Evolutionary conservation across 2,113 vertebrate species (phyloP).

Genomic region (Vanacampus margaritifer): DNA sequence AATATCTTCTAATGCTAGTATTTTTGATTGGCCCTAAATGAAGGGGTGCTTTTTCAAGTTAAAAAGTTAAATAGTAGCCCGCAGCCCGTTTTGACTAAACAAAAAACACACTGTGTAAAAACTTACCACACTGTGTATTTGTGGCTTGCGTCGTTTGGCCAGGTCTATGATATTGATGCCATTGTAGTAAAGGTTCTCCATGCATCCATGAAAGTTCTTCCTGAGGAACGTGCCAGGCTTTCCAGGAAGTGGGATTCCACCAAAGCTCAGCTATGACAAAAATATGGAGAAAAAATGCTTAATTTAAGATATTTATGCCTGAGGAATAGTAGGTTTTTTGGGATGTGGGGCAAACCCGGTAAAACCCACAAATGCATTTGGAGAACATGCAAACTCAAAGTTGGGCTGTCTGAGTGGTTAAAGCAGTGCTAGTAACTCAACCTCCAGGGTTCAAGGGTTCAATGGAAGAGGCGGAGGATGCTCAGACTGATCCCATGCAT

Average conservation of each 20-base stretch:
- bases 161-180: slow-evolving; percentile 95
- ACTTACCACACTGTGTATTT: slow-evolving; percentile 97
- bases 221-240: slow-evolving; percentile 97
- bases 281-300: neutral
- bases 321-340: too few species aligned
- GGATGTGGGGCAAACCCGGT: too few species aligned
- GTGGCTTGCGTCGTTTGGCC: slow-evolving; percentile 92
- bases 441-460: neutral
- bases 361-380: neutral
- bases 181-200: slow-evolving; percentile 98
- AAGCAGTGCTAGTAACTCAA: neutral
- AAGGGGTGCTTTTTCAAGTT: neutral
- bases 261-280: slow-evolving; percentile 87
- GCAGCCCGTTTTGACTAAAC: neutral
- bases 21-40: neutral
- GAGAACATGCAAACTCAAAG: neutral
- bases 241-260: slow-evolving; percentile 93
- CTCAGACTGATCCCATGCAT: neutral
- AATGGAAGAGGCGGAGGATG: neutral
- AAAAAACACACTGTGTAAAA: neutral
- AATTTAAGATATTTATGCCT: neutral
- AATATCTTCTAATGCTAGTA: too few species aligned
- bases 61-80: neutral
- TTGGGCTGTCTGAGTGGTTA: neutral
- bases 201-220: slow-evolving; percentile 95